Evolutionary conservation across 2,797 vertebrate genomes (phyloP).

Genomic region (Chiloscyllium punctatum): DNA sequence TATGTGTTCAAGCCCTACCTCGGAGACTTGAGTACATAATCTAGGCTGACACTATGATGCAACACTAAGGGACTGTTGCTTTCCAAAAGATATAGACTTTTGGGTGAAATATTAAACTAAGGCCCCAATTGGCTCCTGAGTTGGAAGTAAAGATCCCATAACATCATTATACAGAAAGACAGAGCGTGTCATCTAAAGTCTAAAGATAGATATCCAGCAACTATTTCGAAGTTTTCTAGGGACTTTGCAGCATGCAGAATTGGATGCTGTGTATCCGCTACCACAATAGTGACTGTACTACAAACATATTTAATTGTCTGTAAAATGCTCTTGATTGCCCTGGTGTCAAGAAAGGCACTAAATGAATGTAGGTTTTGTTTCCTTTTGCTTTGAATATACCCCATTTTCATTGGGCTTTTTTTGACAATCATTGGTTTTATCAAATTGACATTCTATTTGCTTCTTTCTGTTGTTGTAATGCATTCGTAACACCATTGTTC

Average conservation of each 20-base stretch:
- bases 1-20: neutral
- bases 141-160: neutral
- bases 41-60: neutral
- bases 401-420: neutral
- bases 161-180: neutral
- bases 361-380: neutral
- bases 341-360: neutral
- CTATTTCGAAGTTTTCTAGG: neutral
- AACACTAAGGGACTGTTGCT: neutral
- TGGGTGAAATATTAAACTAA: neutral
- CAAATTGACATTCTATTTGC: slow-evolving; percentile 74
- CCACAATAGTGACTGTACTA: neutral
- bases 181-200: neutral
- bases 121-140: too few relatives aligned
- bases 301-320: neutral
- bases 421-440: slow-evolving; percentile 47
- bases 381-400: neutral
- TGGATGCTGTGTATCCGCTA: neutral
- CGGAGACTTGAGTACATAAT: neutral
- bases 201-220: too few relatives aligned
- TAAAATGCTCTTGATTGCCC: neutral
- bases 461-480: slow-evolving; percentile 63
- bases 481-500: neutral
- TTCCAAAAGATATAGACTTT: neutral
- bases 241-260: too few relatives aligned